These are phyloP conservation scores for Sycobia sp. DNA, from an alignment of 1,140 invertebrate species.

Conservation along the genomic window DNA sequence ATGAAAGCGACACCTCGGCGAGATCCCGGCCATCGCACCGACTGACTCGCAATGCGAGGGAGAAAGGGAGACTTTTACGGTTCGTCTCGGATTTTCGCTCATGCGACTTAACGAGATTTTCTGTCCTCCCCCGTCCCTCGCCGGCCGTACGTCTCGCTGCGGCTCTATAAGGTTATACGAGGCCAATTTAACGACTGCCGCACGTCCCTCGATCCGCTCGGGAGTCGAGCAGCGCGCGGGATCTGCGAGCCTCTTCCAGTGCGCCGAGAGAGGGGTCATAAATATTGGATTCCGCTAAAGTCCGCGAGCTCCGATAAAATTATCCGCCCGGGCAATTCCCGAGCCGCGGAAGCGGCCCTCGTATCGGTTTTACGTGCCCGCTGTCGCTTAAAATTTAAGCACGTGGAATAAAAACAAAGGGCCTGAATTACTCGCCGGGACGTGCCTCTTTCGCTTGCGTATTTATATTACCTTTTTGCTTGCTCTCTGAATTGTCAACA, in stretches of 20 bases:
- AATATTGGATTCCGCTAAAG: constrained; percentile 24
- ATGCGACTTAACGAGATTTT: constrained; percentile 23
- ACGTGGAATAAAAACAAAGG: no score
- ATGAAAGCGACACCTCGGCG: no score
- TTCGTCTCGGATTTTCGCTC: constrained; percentile 3
- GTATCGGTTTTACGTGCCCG: constrained; percentile 3
- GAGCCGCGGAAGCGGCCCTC: background rate
- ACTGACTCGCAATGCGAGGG: no score
- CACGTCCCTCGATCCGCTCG: background rate
- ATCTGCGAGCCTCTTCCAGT: constrained; percentile 3
- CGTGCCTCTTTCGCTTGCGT: no score
- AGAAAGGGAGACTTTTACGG: constrained; percentile 25
- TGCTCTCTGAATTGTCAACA: no score
- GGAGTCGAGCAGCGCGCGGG: background rate
- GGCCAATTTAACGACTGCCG: constrained; percentile 17
- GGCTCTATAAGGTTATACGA: constrained; percentile 9
- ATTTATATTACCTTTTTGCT: no score
- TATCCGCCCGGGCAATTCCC: background rate
- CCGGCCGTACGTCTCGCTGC: background rate
- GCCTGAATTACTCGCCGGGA: background rate
- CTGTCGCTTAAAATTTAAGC: no score
- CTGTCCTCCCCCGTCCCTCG: background rate
- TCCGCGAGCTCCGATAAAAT: constrained; percentile 1
- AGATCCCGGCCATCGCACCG: no score
- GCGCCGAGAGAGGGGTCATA: background rate